Conservation (phyloP, 2,888 invertebrate genomes). For the Cheilosia soror region DNA sequence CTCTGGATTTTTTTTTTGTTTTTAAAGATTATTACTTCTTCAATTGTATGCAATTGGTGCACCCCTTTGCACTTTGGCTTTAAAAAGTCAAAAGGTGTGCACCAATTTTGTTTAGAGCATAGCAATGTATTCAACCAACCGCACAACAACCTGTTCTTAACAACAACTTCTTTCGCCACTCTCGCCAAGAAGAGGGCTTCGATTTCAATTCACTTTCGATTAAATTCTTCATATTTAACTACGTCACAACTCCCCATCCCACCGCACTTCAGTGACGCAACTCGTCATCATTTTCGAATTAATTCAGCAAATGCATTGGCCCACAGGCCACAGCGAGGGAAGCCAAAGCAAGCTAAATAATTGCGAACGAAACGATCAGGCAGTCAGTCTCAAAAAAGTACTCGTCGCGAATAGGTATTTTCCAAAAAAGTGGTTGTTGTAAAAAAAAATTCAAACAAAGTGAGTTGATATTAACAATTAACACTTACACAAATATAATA, state of each 20-base stretch:
- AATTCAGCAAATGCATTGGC: slow-evolving; percentile 32
- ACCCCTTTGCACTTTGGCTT: too few species aligned
- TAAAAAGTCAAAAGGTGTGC: too few species aligned
- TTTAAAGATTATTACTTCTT: too few species aligned
- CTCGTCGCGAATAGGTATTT: slow-evolving; percentile 49
- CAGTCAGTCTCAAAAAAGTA: slow-evolving; percentile 53
- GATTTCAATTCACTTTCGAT: slow-evolving; percentile 24
- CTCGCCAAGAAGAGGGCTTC: not conserved
- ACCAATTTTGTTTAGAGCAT: too few species aligned
- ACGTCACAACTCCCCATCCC: slow-evolving; percentile 11
- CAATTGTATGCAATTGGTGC: too few species aligned
- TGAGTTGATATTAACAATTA: slow-evolving; percentile 19
- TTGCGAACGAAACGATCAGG: slow-evolving; percentile 42
- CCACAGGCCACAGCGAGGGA: too few species aligned
- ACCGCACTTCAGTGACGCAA: slow-evolving; percentile 7
- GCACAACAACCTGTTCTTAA: too few species aligned
- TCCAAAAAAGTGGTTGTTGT: slow-evolving; percentile 16
- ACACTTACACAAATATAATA: not conserved
- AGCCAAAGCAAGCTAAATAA: slow-evolving; percentile 27
- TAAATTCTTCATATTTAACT: not conserved
- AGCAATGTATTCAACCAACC: too few species aligned
- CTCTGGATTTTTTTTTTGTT: too few species aligned
- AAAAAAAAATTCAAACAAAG: slow-evolving; percentile 12
- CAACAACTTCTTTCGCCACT: too few species aligned
- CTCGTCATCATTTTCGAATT: not conserved